Evolutionary conservation across 2,113 vertebrate genomes (phyloP), one percentile per base, ranked within the genome.

Genomic region (Phrynocephalus versicolor): DNA sequence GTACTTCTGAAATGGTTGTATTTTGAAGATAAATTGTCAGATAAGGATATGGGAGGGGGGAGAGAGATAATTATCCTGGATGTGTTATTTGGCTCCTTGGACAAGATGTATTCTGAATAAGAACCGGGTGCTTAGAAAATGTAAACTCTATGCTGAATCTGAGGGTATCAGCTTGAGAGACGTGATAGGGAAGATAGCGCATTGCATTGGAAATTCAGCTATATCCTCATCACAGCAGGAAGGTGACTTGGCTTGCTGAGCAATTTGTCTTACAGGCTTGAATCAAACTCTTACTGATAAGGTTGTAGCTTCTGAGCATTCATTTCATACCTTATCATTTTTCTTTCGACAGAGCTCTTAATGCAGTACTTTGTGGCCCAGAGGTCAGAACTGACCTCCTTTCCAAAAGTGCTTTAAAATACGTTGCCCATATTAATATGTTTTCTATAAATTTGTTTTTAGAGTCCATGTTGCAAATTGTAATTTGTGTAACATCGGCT

Each of bases 231-330:
- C 96, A 95, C 95, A 96, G 96, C 95, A 0, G 96, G 96, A 96
- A 96, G 95, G 96, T 96, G 96, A 96, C 96, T 97, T 96, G 94
- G 90, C 92, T 96, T 94, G 95, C 96, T 94, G 94, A 96, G 95
- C 96, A 96, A 95, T 97, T 96, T 97, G 95, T 96, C 96, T 97
- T 96, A 96, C 93, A 96, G 96, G 96, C 96, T 93, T 93, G 95
- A 96, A 95, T 96, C 94, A 90, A 92, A 94, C 91, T 95, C 92
- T 94, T 90, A 93, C 96, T 95, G 96, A 97, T 97, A 97, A 96
- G 94, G 95, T 95, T 94, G 95, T 94, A 94, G 93, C 95, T 96
- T 96, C 94, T 94, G 94, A 96, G 95, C 93, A 94, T 85, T 96
- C 93, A 93, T 96, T 96, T 96, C 93, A 94, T 94, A 96, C 93